phyloP scores from a whole-genome alignment of 2,113 vertebrate species.

The Platycercus adscitus region DNA sequence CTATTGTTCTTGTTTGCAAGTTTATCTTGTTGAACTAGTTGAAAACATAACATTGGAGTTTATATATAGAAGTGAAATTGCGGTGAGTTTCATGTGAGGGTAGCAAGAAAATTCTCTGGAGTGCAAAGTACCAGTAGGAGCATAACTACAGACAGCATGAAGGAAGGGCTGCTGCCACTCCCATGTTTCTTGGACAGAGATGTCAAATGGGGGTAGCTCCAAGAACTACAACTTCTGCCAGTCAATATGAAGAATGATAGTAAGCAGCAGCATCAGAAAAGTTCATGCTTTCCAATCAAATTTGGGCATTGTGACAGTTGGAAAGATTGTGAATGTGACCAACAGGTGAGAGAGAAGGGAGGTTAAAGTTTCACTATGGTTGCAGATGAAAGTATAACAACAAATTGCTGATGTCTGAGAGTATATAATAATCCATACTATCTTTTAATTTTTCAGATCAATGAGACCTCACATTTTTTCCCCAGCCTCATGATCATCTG shows the following conservation, averaged over 20 bases:
- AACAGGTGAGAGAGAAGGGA: rapidly evolving
- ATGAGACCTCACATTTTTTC: background rate
- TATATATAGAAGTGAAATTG: background rate
- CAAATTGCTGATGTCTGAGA: background rate
- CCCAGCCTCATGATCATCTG: background rate
- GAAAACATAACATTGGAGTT: background rate
- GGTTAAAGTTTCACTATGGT: background rate
- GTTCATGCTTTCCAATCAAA: background rate
- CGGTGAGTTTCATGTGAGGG: background rate
- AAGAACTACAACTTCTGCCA: background rate
- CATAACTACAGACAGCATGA: background rate
- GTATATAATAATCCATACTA: background rate
- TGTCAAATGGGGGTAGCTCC: background rate
- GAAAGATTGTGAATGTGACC: background rate
- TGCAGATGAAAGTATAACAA: background rate
- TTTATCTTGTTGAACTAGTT: background rate
- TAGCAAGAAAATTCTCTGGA: background rate
- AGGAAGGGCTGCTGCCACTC: background rate
- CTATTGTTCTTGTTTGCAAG: background rate
- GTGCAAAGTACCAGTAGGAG: background rate
- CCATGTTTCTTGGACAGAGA: background rate
- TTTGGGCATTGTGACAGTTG: background rate
- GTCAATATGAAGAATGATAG: background rate
- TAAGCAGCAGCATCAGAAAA: background rate
- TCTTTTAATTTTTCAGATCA: conserved; percentile 35